phyloP scores from a whole-genome alignment of 2,888 invertebrate genomes.

The Clitarchus hookeri region DNA sequence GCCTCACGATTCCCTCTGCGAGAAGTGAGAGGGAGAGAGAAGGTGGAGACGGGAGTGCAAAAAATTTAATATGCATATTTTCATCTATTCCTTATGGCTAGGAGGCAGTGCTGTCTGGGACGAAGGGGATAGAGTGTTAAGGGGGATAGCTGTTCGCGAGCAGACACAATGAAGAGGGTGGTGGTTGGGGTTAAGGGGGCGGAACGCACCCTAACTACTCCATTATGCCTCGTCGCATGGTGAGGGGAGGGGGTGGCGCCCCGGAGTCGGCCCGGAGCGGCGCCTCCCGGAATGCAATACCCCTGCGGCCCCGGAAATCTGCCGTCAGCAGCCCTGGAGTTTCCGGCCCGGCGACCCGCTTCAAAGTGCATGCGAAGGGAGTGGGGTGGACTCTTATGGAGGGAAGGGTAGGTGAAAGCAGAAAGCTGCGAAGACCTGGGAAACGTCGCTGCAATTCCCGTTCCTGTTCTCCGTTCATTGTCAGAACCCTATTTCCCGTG shows the following conservation, averaged over 20 bases:
- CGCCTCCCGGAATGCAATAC: conserved; percentile 1
- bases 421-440: too few relatives aligned
- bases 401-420: too few relatives aligned
- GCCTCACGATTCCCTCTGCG: not conserved
- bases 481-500: too few relatives aligned
- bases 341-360: too few relatives aligned
- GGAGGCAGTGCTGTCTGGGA: not conserved
- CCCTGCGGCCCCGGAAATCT: not conserved
- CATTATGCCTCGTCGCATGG: not conserved
- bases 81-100: not conserved
- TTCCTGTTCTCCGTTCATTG: too few relatives aligned
- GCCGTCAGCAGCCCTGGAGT: too few relatives aligned
- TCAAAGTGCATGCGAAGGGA: too few relatives aligned
- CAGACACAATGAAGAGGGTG: conserved; percentile 3
- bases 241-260: not conserved
- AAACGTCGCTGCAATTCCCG: too few relatives aligned
- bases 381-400: too few relatives aligned
- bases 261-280: not conserved
- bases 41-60: not conserved
- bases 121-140: not conserved
- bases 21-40: not conserved
- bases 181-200: not conserved
- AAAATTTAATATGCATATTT: conserved; percentile 27
- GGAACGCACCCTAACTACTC: conserved; percentile 14
- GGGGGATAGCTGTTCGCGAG: not conserved